Evolutionary conservation across 2,797 vertebrate genomes (phyloP), one percentile per base, ranked within the genome.

Genomic region (Furcifer pardalis): DNA sequence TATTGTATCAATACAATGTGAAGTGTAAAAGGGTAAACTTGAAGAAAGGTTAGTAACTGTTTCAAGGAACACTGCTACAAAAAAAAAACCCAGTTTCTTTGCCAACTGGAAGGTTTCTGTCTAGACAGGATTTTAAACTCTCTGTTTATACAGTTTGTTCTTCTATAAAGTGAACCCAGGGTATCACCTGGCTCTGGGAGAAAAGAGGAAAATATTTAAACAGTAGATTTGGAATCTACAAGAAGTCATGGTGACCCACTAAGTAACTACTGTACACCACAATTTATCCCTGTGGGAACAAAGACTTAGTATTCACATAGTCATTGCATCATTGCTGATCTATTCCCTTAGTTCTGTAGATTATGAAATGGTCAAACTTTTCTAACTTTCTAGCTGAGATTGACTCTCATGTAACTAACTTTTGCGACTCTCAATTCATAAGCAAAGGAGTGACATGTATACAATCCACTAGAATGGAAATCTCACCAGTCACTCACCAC

Each of bases 121-220:
- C 81, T 80, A 40, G 56, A 21, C n/a, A 3, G 10, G 30, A 63
- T 63, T 49, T 49, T 12, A 56, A 10, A 66, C 12, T 59, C 49
- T 25, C 0, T 63, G 1, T 23, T 73, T 71, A 79, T 23, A 82
- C 2, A 46, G 84, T 77, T 69, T 63, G 15, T 89, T 86, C 71
- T 68, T 17, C 37, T 66, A n/a, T 32, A 44, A 75, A 0, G 0
- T 35, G 68, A 81, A 65, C 65, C 52, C 35, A 42, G 1, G 23
- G 32, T 63, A 5, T 77, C 81, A 65, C 83, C 5, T 0, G 1
- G n/a, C 40, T 84, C 71, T 42, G 81, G 4, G 0, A 79, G 21
- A 25, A 89, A 83, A 78, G 21, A 71, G 69, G 21, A 56, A 30
- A 1, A 1, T 23, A 3, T 79, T 82, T 85, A 86, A 10, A 49